Evolutionary conservation across 2,113 vertebrate species (phyloP).

Genomic region (Chionomys nivalis): DNA sequence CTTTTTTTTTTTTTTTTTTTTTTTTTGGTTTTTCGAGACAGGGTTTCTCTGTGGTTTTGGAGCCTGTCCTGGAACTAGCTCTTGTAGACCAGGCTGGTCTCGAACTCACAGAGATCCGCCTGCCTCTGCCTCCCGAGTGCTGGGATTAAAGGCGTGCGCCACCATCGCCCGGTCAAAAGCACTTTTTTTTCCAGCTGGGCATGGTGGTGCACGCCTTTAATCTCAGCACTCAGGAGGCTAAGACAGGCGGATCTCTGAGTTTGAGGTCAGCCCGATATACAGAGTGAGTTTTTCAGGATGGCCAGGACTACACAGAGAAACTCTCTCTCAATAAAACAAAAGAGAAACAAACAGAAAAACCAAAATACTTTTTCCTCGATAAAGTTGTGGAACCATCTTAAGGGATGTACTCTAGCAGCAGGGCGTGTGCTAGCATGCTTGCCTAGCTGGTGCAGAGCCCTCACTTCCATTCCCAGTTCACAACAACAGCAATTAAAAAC

Average conservation of each 20-base stretch:
- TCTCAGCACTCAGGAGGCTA: background rate
- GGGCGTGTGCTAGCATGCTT: background rate
- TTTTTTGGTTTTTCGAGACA: too few species aligned
- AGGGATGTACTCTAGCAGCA: background rate
- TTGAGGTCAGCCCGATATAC: background rate
- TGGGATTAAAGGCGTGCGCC: too few species aligned
- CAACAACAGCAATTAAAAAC: background rate
- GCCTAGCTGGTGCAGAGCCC: background rate
- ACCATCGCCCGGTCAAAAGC: too few species aligned
- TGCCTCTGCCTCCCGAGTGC: too few species aligned
- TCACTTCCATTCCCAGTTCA: too few species aligned
- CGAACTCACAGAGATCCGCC: too few species aligned
- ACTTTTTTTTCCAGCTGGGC: background rate
- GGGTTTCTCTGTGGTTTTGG: too few species aligned
- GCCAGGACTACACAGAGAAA: background rate
- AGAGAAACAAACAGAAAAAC: background rate
- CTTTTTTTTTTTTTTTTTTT: background rate
- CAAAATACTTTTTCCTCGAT: background rate
- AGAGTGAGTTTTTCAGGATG: background rate
- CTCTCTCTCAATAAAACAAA: background rate
- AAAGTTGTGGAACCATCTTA: background rate
- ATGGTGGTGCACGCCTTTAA: background rate
- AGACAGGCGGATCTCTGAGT: background rate
- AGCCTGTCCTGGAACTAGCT: too few species aligned
- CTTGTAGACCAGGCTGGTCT: too few species aligned